Conservation (phyloP, 2,888 invertebrate species). For the Dryocosmus kuriphilus region DNA sequence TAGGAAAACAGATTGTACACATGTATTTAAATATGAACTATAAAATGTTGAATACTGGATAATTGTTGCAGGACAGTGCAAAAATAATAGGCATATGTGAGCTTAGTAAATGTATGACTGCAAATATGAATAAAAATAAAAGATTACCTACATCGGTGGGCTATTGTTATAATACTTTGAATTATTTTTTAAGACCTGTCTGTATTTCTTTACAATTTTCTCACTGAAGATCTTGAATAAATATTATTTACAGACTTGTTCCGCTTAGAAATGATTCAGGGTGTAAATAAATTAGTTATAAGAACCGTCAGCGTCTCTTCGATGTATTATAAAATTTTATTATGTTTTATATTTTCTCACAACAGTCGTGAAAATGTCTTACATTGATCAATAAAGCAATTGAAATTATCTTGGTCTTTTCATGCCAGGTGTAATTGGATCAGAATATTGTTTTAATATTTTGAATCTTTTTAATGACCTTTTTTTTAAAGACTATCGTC, state of each 20-base stretch:
- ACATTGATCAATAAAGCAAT: constrained; percentile 3
- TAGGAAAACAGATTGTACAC: neutral
- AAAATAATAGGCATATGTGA: neutral
- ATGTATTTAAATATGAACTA: neutral
- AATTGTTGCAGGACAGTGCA: neutral
- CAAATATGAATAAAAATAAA: neutral
- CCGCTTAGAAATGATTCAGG: too few species aligned
- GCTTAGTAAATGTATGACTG: neutral
- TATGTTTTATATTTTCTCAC: neutral
- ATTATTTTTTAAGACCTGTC: neutral
- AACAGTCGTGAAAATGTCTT: neutral
- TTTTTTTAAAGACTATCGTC: neutral
- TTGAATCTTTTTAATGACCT: too few species aligned
- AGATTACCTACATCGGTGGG: neutral
- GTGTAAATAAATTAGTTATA: neutral
- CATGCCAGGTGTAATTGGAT: too few species aligned
- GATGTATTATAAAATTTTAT: neutral
- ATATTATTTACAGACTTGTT: too few species aligned
- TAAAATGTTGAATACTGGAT: neutral
- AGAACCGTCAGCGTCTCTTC: neutral
- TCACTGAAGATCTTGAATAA: neutral
- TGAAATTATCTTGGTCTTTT: constrained; percentile 5
- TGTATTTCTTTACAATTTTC: neutral
- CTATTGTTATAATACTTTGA: neutral
- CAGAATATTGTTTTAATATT: neutral